Evolutionary conservation across 1,140 invertebrate genomes (phyloP).

Genomic region (Drosophila jambulina): DNA sequence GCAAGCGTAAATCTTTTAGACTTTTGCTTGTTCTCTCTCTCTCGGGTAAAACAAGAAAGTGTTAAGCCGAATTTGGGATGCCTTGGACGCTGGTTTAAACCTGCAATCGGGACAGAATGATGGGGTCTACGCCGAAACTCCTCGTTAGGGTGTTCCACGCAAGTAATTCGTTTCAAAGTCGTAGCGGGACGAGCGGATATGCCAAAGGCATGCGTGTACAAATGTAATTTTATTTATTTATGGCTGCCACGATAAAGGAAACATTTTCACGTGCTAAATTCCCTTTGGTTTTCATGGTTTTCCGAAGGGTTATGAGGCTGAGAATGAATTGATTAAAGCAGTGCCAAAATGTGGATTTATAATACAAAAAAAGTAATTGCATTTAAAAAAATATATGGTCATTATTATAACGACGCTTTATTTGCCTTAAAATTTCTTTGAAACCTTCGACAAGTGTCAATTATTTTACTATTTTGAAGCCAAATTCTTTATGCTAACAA

Average conservation of each 20-base stretch:
- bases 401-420: neutral
- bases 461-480: neutral
- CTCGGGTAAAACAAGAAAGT: slow-evolving; percentile 2
- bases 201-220: slow-evolving; percentile 42
- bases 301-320: neutral
- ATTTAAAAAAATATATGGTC: neutral
- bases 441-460: neutral
- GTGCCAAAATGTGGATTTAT: neutral
- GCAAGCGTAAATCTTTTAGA: slow-evolving; percentile 71
- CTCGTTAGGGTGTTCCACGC: slow-evolving; percentile 24
- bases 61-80: slow-evolving; percentile 30
- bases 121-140: neutral
- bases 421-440: neutral
- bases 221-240: slow-evolving; percentile 80
- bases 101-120: neutral
- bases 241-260: slow-evolving; percentile 44
- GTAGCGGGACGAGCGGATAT: slow-evolving; percentile 41
- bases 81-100: slow-evolving; percentile 14
- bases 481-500: neutral
- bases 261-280: slow-evolving; percentile 59
- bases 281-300: slow-evolving; percentile 37
- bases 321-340: neutral
- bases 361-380: neutral
- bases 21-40: slow-evolving; percentile 23
- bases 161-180: slow-evolving; percentile 76